A percentile compares a stretch with the other conserved stretches of the same genome.
phyloP scores from a whole-genome alignment of 2,797 vertebrate species.

The Staurois parvus region DNA sequence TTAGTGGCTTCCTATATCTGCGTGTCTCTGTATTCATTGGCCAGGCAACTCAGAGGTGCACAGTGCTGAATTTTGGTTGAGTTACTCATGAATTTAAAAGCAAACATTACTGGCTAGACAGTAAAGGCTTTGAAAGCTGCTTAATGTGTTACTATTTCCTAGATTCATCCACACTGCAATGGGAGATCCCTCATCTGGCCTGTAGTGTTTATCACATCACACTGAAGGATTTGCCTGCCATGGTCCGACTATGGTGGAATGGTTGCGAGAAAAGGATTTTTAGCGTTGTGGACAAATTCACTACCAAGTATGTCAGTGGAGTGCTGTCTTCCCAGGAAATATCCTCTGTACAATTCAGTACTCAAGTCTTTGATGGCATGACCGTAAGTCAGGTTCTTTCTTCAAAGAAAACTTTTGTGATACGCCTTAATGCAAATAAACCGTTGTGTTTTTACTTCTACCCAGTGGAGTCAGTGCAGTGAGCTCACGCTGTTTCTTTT shows the following conservation, averaged over 20 bases:
- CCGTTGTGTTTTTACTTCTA: too few species aligned
- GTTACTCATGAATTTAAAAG: too few species aligned
- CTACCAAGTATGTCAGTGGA: slow-evolving; percentile 90
- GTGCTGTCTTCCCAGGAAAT: slow-evolving; percentile 95
- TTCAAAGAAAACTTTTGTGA: too few species aligned
- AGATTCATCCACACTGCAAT: slow-evolving; percentile 79
- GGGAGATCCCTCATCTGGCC: slow-evolving; percentile 91
- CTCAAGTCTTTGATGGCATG: slow-evolving; percentile 94
- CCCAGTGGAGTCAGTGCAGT: too few species aligned
- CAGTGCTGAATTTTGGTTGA: too few species aligned
- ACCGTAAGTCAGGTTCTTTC: slow-evolving; percentile 79
- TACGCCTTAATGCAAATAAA: too few species aligned
- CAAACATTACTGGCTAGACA: too few species aligned
- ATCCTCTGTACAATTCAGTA: slow-evolving; percentile 90
- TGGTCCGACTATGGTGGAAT: slow-evolving; percentile 98
- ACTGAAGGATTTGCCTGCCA: slow-evolving; percentile 93
- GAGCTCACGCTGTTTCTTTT: too few species aligned
- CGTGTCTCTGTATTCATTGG: too few species aligned
- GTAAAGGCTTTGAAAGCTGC: too few species aligned
- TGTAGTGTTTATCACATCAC: slow-evolving; percentile 93
- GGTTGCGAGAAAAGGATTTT: slow-evolving; percentile 96
- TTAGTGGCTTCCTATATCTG: too few species aligned
- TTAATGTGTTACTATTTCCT: slow-evolving; percentile 18
- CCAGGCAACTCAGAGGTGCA: too few species aligned
- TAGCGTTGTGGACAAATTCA: slow-evolving; percentile 91